Evolutionary conservation across 2,113 vertebrate species (phyloP), one percentile per base, ranked within the genome.

Genomic region (Sinocyclocheilus anshuiensis): DNA sequence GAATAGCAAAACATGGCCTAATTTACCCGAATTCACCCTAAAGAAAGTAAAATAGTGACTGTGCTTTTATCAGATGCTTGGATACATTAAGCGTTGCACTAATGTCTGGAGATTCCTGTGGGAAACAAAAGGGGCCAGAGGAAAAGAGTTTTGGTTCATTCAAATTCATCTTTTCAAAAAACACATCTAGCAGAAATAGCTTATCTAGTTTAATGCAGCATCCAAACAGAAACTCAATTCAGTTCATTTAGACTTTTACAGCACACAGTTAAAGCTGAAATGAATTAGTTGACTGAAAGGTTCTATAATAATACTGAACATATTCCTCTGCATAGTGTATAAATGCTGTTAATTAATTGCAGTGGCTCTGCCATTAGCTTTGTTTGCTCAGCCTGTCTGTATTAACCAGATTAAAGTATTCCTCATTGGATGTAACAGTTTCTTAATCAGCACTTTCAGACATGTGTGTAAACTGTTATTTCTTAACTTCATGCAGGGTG

Each of bases 401-500:
- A 48, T 48, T 76, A 48, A 72, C 2, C 39, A 33, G 36, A 72
- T 72, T 42, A 72, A 22, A 42, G 67, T 72, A 42, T 74, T 74
- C 71, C 71, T 78, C 50, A 61, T 79, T 24, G 76, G 4, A 36
- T 20, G 10, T 55, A 53, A 77, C n/a, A 16, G 42, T 24, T 76
- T 55, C 24, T 9, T 5, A 4, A 33, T 77, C 50, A 13, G 29
- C 11, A 36, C 57, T 20, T 13, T 57, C 26, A 77, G 50, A 33
- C 11, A 13, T 80, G 33, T 3, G 5, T 48, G n/a, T 65, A 82
- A 36, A n/a, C 11, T 4, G 26, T 8, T n/a, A 18, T 48, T 84
- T 92, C 4, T 74, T 91, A 24, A 86, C 89, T 92, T 75, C 83
- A 42, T 78, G 48, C 81, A 99, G 98, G 98, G 98, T 92, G 98